Base-by-base conservation (phyloP, 2,113 vertebrate genomes). In the Phyllopteryx taeniolatus region DNA sequence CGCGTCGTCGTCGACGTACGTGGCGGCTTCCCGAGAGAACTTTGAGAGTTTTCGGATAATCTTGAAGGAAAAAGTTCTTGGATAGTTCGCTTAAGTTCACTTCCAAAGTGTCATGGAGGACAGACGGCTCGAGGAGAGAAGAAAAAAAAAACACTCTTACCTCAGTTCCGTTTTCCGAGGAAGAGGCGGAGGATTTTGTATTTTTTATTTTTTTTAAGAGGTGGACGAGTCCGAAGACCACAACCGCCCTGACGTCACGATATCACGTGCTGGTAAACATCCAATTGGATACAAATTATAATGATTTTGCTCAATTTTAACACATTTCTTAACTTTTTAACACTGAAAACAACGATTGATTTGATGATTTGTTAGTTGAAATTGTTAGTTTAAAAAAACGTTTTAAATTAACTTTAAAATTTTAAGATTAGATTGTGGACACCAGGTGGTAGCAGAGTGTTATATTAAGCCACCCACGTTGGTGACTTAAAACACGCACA, bases 401-500 rank as follows among this genome's bases (percentile, higher is more conserved):
- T 19, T 51, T 51, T 5, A 4, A 39, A 46, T 46, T 4, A n/a
- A 59, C 56, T 31, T 31, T 60, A 17, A 3, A 61, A 6, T 1
- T 35, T 14, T 35, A 35, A 61, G 8, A 61, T 35, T 33, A n/a
- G 17, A 3, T 65, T 5, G 62, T 1, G 6, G 6, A 27, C 78
- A 76, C 65, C 59, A 86, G 84, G 60, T 54, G 84, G 75, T 51
- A 67, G 79, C 61, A 85, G 57, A 78, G 72, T 0, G 22, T 68
- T 27, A 59, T 5, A 54, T 7, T 15, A 9, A 65, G 4, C 11
- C 0, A n/a, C 44, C 14, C 64, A 35, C 3, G 14, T 39, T 39
- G 1, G 6, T 6, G 35, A 39, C 35, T 39, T 39, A 39, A 39
- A 39, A 39, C 49, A 20, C 49, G 3, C 47, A 20, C 15, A 20